Conservation (phyloP, 2,113 vertebrate genomes). For the Hippocampus mohnikei region DNA sequence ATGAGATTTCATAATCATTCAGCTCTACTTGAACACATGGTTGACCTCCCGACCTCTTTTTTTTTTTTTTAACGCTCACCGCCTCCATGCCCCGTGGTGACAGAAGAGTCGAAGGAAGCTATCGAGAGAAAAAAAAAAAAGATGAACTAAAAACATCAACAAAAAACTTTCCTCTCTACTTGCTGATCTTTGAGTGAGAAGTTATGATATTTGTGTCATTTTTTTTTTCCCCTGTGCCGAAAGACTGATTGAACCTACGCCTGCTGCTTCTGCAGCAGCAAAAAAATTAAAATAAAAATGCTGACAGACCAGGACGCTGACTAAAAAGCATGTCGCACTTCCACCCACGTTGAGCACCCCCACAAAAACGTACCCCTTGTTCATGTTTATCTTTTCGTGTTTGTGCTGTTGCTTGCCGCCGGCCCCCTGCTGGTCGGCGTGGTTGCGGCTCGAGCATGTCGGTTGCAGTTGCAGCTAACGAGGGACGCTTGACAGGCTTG, state of each 20-base stretch:
- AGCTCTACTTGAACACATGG: too few species aligned
- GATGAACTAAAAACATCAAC: background rate
- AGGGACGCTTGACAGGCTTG: slow-evolving; percentile 35
- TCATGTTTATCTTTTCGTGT: slow-evolving; percentile 12
- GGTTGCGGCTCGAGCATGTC: background rate
- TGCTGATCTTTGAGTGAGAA: slow-evolving; percentile 9
- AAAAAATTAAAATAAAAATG: slow-evolving; percentile 23
- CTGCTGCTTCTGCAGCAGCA: slow-evolving; percentile 12
- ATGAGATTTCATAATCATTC: too few species aligned
- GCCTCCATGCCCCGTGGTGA: background rate
- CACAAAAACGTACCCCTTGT: slow-evolving; percentile 23
- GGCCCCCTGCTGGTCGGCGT: background rate
- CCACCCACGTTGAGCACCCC: slow-evolving; percentile 36
- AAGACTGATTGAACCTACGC: slow-evolving; percentile 52
- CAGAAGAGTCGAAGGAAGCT: background rate
- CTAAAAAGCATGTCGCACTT: slow-evolving; percentile 37
- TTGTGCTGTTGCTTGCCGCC: background rate
- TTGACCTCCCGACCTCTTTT: too few species aligned
- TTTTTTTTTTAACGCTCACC: background rate
- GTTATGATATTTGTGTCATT: slow-evolving; percentile 50
- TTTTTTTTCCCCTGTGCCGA: slow-evolving; percentile 39
- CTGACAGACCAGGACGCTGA: slow-evolving; percentile 49
- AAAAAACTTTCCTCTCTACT: slow-evolving; percentile 3
- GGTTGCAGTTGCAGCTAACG: slow-evolving; percentile 39
- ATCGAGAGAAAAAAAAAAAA: background rate